Conservation (phyloP, 2,113 vertebrate species). For the Salvator merianae region DNA sequence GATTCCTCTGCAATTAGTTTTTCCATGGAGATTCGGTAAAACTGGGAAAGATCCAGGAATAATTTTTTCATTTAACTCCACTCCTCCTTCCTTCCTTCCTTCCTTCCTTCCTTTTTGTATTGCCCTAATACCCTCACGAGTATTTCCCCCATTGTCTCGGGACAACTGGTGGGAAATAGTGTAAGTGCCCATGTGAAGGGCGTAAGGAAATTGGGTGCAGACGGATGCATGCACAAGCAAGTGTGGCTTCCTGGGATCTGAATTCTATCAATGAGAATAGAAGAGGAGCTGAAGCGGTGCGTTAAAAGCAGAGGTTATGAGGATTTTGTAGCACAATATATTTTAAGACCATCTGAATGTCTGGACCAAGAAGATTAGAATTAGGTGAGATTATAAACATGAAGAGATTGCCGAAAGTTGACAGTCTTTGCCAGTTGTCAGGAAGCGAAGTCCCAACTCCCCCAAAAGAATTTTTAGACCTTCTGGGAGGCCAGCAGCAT, state of each 20-base stretch:
- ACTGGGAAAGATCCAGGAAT: constrained; percentile 51
- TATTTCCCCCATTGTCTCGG: not conserved
- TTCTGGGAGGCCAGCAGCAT: no score
- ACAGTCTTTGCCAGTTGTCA: not conserved
- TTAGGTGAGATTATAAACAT: not conserved
- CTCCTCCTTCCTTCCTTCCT: not conserved
- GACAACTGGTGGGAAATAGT: not conserved
- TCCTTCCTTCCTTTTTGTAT: not conserved
- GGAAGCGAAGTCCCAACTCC: not conserved
- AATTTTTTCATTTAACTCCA: constrained; percentile 42
- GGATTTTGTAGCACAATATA: not conserved
- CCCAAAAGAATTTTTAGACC: not conserved
- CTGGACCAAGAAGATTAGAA: not conserved
- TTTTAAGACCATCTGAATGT: not conserved
- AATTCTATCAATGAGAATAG: not conserved
- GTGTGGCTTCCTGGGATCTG: no score
- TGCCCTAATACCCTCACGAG: not conserved
- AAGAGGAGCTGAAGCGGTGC: not conserved
- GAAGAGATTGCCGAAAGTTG: not conserved
- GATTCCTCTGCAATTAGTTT: constrained; percentile 77
- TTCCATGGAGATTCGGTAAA: constrained; percentile 74
- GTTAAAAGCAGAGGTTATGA: not conserved
- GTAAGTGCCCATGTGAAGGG: no score
- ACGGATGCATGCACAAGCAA: no score
- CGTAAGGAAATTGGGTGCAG: not conserved